Evolutionary conservation across 2,797 vertebrate species (phyloP).

Genomic region (Calcarius lapponicus): DNA sequence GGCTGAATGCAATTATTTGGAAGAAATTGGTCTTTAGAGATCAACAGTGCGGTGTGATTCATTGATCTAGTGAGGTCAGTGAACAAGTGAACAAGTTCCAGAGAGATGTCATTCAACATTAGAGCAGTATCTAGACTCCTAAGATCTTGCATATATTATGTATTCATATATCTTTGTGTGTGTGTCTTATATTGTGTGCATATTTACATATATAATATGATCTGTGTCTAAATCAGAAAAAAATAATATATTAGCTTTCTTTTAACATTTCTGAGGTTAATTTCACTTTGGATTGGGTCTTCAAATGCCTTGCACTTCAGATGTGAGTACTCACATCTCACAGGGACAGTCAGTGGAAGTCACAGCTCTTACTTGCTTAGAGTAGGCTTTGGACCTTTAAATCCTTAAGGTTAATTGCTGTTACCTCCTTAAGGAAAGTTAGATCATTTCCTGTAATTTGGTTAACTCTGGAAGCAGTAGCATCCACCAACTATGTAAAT

Average conservation of each 20-base stretch:
- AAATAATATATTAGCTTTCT: background rate
- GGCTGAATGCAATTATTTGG: background rate
- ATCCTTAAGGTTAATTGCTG: background rate
- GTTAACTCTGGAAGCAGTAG: background rate
- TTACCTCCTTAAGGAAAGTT: background rate
- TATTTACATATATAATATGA: background rate
- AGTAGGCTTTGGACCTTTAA: background rate
- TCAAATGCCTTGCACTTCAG: background rate
- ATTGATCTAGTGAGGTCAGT: background rate
- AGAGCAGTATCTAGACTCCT: background rate
- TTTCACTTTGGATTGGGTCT: background rate
- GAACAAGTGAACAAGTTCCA: background rate
- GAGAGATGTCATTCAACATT: background rate
- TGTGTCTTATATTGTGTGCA: background rate
- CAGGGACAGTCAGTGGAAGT: background rate
- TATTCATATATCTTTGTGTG: background rate
- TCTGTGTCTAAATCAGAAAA: background rate
- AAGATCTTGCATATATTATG: background rate
- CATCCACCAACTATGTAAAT: background rate
- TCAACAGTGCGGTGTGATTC: background rate
- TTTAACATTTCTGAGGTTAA: background rate
- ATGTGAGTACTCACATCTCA: background rate
- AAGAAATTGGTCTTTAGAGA: background rate
- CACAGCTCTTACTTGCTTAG: background rate
- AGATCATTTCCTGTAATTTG: background rate